These are phyloP conservation scores for Carpatolechia fugitivella DNA, from an alignment of 2,888 invertebrate genomes.

Conservation along the genomic window DNA sequence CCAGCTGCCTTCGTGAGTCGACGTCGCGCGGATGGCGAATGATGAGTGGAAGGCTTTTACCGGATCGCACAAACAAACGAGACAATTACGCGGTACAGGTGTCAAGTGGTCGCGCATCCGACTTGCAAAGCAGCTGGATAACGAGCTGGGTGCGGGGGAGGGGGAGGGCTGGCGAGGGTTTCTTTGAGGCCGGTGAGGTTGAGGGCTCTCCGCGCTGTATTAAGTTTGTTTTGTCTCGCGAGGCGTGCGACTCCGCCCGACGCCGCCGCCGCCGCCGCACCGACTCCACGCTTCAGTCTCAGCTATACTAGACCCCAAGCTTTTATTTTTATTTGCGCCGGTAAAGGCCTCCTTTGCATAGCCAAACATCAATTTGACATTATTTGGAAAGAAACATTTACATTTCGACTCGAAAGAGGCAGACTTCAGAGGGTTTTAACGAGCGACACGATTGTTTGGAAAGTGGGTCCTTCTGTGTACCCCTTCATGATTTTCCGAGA, in stretches of 20 bases:
- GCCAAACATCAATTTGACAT: constrained; percentile 32
- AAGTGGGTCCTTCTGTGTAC: neutral
- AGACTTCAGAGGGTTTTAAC: constrained; percentile 7
- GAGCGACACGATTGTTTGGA: neutral
- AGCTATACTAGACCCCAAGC: constrained; percentile 15
- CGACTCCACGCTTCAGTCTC: constrained; percentile 11
- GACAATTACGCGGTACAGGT: constrained; percentile 44
- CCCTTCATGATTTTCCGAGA: neutral
- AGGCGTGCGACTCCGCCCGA: constrained; percentile 9
- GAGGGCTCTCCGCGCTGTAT: constrained; percentile 40
- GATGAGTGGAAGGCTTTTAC: constrained; percentile 2
- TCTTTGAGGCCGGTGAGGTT: constrained; percentile 13
- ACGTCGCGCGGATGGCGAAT: neutral
- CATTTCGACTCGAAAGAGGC: neutral
- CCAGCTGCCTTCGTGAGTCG: neutral
- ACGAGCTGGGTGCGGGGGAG: constrained; percentile 26
- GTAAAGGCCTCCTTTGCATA: constrained; percentile 28
- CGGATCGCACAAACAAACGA: constrained; percentile 27
- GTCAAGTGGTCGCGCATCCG: constrained; percentile 40
- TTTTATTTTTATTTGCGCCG: constrained; percentile 41
- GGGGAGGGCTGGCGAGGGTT: constrained; percentile 10
- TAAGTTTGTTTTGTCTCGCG: constrained; percentile 54
- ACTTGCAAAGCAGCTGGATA: constrained; percentile 36
- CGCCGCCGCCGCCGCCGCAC: neutral
- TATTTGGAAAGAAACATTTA: constrained; percentile 18